These are phyloP conservation scores for Lagopus leucura DNA, from an alignment of 2,113 vertebrate genomes.

Conservation along the genomic window DNA sequence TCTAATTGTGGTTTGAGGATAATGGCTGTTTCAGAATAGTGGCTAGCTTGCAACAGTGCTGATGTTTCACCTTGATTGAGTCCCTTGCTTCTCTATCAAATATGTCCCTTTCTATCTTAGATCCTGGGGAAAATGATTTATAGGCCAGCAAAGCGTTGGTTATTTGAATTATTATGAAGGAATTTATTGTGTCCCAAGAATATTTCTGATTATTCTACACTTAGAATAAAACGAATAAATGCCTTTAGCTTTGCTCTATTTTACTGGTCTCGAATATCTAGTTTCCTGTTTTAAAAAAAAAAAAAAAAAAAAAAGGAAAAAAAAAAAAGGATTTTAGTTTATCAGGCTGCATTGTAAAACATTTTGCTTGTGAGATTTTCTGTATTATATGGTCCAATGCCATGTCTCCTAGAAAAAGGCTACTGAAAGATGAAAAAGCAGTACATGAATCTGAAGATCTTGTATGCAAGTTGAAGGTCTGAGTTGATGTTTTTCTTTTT, in stretches of 20 bases:
- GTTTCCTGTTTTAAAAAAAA: neutral
- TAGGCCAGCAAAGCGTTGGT: neutral
- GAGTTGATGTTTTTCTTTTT: neutral
- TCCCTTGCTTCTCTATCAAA: neutral
- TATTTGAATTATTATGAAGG: neutral
- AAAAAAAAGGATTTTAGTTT: neutral
- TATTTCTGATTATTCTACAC: neutral
- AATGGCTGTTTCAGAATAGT: neutral
- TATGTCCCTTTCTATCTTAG: neutral
- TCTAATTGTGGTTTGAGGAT: neutral
- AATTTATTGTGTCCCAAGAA: neutral
- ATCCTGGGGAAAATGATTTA: neutral
- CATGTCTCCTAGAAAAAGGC: neutral
- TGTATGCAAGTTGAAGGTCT: neutral
- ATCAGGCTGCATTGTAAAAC: neutral
- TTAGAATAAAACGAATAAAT: neutral
- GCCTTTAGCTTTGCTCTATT: neutral
- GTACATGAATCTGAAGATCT: neutral
- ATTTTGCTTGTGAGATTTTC: neutral
- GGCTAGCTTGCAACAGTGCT: neutral
- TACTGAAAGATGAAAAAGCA: neutral
- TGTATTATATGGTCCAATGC: accelerated
- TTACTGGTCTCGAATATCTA: neutral
- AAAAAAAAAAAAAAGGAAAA: neutral
- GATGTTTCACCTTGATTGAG: neutral